Percentiles rank a stretch among this genome's conserved stretches.
These are phyloP conservation scores for Amaurobius ferox DNA, from an alignment of 2,888 invertebrate species.

Conservation along the genomic window DNA sequence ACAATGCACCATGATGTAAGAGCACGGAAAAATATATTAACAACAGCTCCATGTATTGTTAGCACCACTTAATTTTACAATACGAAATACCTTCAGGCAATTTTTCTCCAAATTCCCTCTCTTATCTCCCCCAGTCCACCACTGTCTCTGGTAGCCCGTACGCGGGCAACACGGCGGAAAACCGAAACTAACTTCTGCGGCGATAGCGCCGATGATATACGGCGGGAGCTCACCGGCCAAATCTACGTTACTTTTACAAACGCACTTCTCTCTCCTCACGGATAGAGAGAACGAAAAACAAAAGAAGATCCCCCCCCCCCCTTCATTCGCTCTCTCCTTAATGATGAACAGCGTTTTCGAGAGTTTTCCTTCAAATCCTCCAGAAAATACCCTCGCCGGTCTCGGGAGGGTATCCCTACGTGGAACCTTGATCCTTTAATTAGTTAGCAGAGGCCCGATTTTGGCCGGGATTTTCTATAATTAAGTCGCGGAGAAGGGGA, in stretches of 20 bases:
- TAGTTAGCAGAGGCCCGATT: slow-evolving; percentile 65
- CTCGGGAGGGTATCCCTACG: slow-evolving; percentile 28
- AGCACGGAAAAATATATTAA: too few species aligned
- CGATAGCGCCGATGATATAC: slow-evolving; percentile 65
- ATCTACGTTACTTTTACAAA: slow-evolving; percentile 68
- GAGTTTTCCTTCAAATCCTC: slow-evolving; percentile 27
- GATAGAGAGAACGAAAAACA: slow-evolving; percentile 35
- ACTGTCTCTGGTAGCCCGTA: too few species aligned
- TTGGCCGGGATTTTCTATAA: slow-evolving; percentile 68
- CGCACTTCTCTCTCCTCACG: slow-evolving; percentile 22
- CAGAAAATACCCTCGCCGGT: slow-evolving; percentile 31
- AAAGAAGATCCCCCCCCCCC: not conserved
- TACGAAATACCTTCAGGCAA: too few species aligned
- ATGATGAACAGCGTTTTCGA: slow-evolving; percentile 69
- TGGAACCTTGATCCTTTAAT: slow-evolving; percentile 69
- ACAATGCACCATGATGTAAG: too few species aligned
- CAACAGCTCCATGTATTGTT: too few species aligned
- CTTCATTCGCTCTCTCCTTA: slow-evolving; percentile 34
- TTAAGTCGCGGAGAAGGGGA: slow-evolving; percentile 53
- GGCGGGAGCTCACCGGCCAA: slow-evolving; percentile 53
- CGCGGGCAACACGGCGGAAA: slow-evolving; percentile 15
- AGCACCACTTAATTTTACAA: too few species aligned
- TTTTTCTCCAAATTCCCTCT: too few species aligned
- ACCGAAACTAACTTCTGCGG: slow-evolving; percentile 54
- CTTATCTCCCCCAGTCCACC: too few species aligned